phyloP scores from a whole-genome alignment of 92 coral and sea anemone species.

The Hydrozoanthus gracilis region DNA sequence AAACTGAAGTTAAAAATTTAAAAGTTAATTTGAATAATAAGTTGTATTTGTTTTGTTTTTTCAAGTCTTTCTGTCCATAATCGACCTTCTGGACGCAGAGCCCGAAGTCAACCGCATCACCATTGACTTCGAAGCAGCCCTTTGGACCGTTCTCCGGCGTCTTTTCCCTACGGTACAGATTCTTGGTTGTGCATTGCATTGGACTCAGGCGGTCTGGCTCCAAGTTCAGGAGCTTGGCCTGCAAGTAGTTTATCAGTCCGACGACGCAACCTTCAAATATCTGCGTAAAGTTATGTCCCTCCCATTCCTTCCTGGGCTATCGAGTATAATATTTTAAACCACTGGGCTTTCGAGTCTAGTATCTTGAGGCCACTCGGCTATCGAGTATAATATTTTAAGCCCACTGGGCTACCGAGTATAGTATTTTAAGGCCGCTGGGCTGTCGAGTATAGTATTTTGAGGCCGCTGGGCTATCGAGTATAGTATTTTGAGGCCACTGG shows the following conservation, averaged over 20 bases:
- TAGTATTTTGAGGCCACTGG: too few relatives aligned
- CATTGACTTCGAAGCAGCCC: slow-evolving; percentile 4
- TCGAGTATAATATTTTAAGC: too few relatives aligned
- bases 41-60: neutral
- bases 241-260: neutral
- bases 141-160: neutral
- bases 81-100: neutral
- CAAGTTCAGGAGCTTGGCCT: slow-evolving; percentile 5
- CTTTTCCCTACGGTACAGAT: neutral
- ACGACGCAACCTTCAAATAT: slow-evolving; percentile 1
- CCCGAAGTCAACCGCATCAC: neutral
- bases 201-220: neutral
- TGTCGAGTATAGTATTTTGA: too few relatives aligned
- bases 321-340: too few relatives aligned
- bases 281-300: slow-evolving; percentile 10
- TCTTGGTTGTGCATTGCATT: slow-evolving; percentile 3
- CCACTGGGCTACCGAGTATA: too few relatives aligned
- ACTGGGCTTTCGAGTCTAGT: too few relatives aligned
- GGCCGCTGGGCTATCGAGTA: too few relatives aligned
- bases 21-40: too few relatives aligned
- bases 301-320: slow-evolving; percentile 20
- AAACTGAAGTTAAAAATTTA: too few relatives aligned
- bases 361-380: too few relatives aligned
- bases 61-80: slow-evolving; percentile 2
- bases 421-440: too few relatives aligned